phyloP scores from a whole-genome alignment of 2,113 vertebrate genomes.

The Oreochromis niloticus region DNA sequence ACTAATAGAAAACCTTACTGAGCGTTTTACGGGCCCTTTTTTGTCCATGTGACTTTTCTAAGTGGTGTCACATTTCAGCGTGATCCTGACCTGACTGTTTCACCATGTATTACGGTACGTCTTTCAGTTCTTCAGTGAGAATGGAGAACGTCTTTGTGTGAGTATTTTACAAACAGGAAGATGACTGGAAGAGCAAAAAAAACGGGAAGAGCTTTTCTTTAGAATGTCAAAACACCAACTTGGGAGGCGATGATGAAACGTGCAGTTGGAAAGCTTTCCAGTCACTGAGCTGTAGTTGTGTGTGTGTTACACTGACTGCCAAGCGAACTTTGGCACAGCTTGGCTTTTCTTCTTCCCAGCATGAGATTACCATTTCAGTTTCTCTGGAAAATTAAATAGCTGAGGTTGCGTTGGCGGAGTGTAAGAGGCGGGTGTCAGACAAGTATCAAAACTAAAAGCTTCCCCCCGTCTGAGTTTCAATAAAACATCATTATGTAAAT shows the following conservation, averaged over 20 bases:
- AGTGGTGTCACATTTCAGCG: neutral
- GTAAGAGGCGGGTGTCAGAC: neutral
- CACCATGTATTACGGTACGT: accelerated
- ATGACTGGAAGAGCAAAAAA: neutral
- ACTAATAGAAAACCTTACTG: too few relatives aligned
- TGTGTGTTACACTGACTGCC: neutral
- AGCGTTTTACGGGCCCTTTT: too few relatives aligned
- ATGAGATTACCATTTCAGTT: neutral
- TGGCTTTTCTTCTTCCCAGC: neutral
- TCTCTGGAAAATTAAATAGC: neutral
- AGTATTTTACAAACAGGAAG: neutral
- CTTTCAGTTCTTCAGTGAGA: neutral
- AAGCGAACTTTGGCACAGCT: neutral
- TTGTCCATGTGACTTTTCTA: too few relatives aligned
- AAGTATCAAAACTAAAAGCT: neutral
- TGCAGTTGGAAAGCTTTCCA: neutral
- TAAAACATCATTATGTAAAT: neutral
- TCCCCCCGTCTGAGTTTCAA: neutral
- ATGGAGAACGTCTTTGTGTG: neutral
- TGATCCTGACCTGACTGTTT: neutral
- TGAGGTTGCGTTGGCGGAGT: neutral
- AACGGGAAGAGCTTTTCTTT: neutral
- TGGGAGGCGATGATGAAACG: neutral
- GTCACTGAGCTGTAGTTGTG: neutral
- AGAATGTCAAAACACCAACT: neutral